Base-by-base conservation (phyloP, 2,797 vertebrate genomes). In the Onychomys arenicola region DNA sequence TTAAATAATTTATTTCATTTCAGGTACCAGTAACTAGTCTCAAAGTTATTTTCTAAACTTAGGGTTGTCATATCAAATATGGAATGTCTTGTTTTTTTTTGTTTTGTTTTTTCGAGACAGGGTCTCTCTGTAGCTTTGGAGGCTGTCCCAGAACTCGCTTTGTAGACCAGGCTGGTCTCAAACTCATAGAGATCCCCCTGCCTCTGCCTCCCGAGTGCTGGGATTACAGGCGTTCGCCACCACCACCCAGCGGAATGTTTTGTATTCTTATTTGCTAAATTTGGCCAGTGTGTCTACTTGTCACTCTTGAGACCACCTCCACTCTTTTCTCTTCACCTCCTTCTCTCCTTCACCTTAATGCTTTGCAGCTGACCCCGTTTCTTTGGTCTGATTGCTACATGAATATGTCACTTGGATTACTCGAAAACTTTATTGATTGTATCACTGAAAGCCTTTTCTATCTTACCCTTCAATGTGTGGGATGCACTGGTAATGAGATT, bases 341-440 rank as follows among this genome's bases (percentile, higher is more conserved):
- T 52, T 49, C 55, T 52, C 46, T 63, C 34, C 46, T 40, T 43
- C 76, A 89, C 75, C 67, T 61, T 46, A 23, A 37, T 55, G 37
- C 55, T 40, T 76, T 14, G 19, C 65, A 90, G 37, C 46, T 34
- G 57, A 89, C 67, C 27, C 13, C 52, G 46, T 11, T 73, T 73
- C 37, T 29, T 65, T 81, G 89, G 85, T 86, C 52, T 69, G 69
- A 57, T 93, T 96, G 73, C 90, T 52, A 63, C 88, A 89, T 29
- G 43, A n/a, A 52, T 59, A 6, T 46, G 27, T 63, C 71, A 46
- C 55, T 73, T 81, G 59, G n/a, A 71, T 93, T 85, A 43, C 43
- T 77, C 55, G 85, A 86, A 73, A 87, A 69, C 61, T 40, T 86
- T 65, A 65, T 63, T 59, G 40, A 88, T 40, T 85, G 84, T 89